These are phyloP conservation scores for Ciconia stormi DNA, from an alignment of 2,113 vertebrate species.

Conservation along the genomic window DNA sequence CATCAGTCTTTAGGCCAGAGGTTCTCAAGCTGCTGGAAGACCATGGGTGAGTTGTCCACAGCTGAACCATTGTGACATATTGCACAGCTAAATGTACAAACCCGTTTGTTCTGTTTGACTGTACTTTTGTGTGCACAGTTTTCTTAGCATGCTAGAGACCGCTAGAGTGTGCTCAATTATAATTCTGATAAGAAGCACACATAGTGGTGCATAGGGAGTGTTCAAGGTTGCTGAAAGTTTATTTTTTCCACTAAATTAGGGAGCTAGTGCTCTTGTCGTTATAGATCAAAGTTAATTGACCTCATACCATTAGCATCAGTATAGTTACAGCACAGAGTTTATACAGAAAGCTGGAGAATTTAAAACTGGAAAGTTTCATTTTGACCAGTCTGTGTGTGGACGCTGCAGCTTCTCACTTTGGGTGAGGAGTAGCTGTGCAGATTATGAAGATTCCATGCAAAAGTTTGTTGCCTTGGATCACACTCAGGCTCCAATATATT, in stretches of 20 bases:
- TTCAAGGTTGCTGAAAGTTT: background rate
- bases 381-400: background rate
- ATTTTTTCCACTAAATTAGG: constrained; percentile 25
- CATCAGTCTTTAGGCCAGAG: background rate
- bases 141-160: background rate
- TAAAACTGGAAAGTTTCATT: background rate
- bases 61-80: background rate
- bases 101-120: background rate
- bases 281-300: background rate
- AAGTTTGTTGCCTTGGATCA: background rate
- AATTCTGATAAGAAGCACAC: background rate
- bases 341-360: background rate
- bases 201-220: rapidly evolving
- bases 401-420: background rate
- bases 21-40: background rate
- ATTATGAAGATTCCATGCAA: background rate
- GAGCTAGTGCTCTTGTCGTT: background rate
- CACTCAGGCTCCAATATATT: background rate
- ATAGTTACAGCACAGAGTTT: background rate
- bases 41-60: background rate
- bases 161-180: constrained; percentile 20
- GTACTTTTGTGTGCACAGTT: rapidly evolving
- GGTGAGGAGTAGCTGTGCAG: background rate
- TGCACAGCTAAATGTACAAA: background rate
- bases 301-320: background rate